These are phyloP conservation scores for Pomatorhinus ruficollis DNA, from an alignment of 2,113 vertebrate genomes.

Conservation along the genomic window DNA sequence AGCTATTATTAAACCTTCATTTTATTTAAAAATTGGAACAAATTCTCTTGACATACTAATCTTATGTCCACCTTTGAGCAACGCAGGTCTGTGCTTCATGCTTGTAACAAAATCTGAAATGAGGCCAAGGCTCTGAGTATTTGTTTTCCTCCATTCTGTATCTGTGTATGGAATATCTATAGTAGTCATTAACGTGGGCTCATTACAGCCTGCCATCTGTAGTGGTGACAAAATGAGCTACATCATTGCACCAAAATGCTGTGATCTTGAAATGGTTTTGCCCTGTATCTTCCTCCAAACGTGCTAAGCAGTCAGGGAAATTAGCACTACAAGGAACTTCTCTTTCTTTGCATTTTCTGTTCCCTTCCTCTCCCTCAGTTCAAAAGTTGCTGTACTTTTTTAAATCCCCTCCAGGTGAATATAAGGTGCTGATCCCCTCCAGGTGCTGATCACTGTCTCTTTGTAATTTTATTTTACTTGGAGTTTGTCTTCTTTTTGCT, in stretches of 20 bases:
- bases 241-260: slow-evolving; percentile 33
- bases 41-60: background rate
- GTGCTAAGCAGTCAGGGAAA: background rate
- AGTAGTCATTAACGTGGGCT: slow-evolving; percentile 50
- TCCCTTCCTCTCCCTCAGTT: background rate
- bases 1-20: background rate
- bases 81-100: background rate
- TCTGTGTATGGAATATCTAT: slow-evolving; percentile 38
- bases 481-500: background rate
- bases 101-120: background rate
- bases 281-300: slow-evolving; percentile 1
- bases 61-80: background rate
- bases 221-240: slow-evolving; percentile 60
- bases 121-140: background rate
- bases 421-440: background rate
- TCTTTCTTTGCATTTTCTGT: background rate
- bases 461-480: background rate
- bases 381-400: background rate
- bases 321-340: background rate
- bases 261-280: slow-evolving; percentile 36
- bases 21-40: background rate
- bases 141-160: background rate
- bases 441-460: background rate
- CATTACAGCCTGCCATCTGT: slow-evolving; percentile 62
- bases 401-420: slow-evolving; percentile 5